A percentile compares a stretch with the other conserved stretches of the same genome.
These are phyloP conservation scores for Ptilonorhynchus violaceus DNA, from an alignment of 2,113 vertebrate species.

Conservation along the genomic window DNA sequence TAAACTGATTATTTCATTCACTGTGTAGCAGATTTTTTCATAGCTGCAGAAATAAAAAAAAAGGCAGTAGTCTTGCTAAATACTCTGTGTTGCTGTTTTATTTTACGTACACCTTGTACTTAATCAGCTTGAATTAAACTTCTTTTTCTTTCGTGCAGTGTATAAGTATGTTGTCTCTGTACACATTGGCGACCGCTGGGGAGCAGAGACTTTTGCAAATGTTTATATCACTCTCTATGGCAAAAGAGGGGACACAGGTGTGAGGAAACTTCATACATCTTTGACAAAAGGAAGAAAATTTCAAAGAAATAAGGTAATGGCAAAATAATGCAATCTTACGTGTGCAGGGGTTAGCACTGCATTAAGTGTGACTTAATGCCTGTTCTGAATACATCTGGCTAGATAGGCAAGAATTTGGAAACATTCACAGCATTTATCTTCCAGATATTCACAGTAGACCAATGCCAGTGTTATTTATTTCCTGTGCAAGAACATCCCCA, in stretches of 20 bases:
- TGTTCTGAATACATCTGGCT: not conserved
- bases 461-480: not conserved
- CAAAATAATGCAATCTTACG: not conserved
- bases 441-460: not conserved
- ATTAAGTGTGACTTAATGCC: not conserved
- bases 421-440: not conserved
- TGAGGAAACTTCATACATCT: constrained; percentile 50
- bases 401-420: not conserved
- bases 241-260: constrained; percentile 62
- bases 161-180: constrained; percentile 62
- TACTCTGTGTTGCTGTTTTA: not conserved
- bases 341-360: not conserved
- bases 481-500: not conserved
- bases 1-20: not conserved
- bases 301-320: constrained; percentile 62
- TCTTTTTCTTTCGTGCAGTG: constrained; percentile 3
- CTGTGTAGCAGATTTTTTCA: not conserved
- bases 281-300: constrained; percentile 51
- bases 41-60: not conserved
- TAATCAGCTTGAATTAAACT: not conserved
- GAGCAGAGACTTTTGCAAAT: constrained; percentile 67
- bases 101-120: not conserved
- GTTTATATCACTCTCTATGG: constrained; percentile 61
- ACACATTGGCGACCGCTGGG: constrained; percentile 47
- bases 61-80: not conserved